Evolutionary conservation across 2,797 vertebrate genomes (phyloP).

Genomic region (Phyllotis vaccarum): DNA sequence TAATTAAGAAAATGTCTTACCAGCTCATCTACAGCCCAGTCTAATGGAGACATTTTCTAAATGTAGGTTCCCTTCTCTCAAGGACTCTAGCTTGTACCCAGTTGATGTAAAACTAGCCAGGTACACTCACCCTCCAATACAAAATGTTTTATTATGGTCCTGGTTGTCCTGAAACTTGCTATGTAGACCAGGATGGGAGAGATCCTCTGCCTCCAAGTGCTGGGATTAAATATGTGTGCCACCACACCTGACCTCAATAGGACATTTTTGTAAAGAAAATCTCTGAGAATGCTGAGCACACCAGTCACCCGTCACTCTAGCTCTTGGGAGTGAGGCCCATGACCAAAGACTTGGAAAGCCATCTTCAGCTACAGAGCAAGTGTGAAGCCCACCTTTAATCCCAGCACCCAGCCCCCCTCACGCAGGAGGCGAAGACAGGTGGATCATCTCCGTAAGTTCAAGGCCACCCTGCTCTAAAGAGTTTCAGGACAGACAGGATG

Average conservation of each 20-base stretch:
- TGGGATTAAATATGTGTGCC: too few species aligned
- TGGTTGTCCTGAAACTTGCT: too few species aligned
- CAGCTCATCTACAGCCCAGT: not conserved
- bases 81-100: not conserved
- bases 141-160: too few species aligned
- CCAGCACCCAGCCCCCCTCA: too few species aligned
- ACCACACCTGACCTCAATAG: not conserved
- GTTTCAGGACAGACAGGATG: not conserved
- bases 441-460: not conserved
- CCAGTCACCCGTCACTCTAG: not conserved
- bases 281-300: not conserved
- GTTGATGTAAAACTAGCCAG: too few species aligned
- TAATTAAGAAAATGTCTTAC: not conserved
- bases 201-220: too few species aligned
- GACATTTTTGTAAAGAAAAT: not conserved
- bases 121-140: too few species aligned
- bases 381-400: not conserved
- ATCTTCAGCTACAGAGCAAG: not conserved
- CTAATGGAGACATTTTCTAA: not conserved
- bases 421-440: too few species aligned
- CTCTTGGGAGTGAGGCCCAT: not conserved
- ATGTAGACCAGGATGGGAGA: too few species aligned
- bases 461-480: not conserved
- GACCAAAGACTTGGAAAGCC: not conserved
- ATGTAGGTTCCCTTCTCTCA: not conserved